Base-by-base conservation (phyloP, 2,888 invertebrate genomes). In the Caenorhabditis sinica region DNA sequence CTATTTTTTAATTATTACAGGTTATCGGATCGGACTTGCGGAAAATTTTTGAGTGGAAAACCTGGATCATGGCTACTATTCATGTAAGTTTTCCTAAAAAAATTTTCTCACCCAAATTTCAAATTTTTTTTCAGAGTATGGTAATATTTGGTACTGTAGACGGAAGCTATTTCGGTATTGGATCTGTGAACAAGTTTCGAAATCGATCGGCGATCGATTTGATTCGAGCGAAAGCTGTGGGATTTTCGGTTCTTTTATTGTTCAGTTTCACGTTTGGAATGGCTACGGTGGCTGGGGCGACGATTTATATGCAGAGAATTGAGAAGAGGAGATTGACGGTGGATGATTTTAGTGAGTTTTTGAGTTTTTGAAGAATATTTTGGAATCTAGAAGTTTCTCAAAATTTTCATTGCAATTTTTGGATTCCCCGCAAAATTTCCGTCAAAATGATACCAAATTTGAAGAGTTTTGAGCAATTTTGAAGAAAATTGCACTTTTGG, bases 61-160 rank as follows among this genome's bases (percentile, higher is more conserved):
- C 74, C 4, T 74, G 74, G 74, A 28, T 53, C 0, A 40, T 53
- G 3, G 74, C 74, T 11, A 49, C 74, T 0, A 36, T 73, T 13
- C 60, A 73, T 61, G 73, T 73, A 33, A 33, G 25, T n/a, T 63
- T 11, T n/a, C 36, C 36, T 8, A 36, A 36, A 36, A 36, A 36
- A 8, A 11, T 36, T 36, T 36, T 49, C 15, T 49, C 17, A 4
- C 4, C 17, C 49, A 9, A 9, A 28, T 20, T 56, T 25, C 25
- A 40, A 43, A 43, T 9, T 65, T 20, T 53, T 28, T 51, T 56
- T n/a, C 74, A 74, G 63, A 63, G 63, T n/a, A 23, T 74, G n/a
- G 49, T 65, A 13, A 15, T 74, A 17, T 74, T 74, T 25, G 20
- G 51, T 9, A 53, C 63, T 15, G 51, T 36, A 1, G 63, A 74